phyloP scores from a whole-genome alignment of 2,888 invertebrate genomes.

The Epistrophe eligans region DNA sequence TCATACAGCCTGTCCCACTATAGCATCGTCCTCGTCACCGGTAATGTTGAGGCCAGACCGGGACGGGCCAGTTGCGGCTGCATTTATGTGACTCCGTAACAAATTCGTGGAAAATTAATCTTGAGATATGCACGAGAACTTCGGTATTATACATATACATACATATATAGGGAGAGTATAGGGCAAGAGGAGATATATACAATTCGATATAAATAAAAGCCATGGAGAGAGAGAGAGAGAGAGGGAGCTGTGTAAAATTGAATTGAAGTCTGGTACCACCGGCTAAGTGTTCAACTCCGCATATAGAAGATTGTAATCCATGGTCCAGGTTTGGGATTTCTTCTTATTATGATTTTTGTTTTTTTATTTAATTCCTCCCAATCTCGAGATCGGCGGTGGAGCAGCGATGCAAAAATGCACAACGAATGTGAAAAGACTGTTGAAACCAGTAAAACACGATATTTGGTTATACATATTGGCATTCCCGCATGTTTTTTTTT shows the following conservation, averaged over 20 bases:
- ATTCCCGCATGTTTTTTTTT: conserved; percentile 29
- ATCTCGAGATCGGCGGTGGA: not conserved
- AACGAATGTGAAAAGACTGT: conserved; percentile 52
- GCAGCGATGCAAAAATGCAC: conserved; percentile 47
- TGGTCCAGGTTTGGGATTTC: conserved; percentile 60
- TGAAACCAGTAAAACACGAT: conserved; percentile 76
- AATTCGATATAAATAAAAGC: conserved; percentile 13
- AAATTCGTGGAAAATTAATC: conserved; percentile 78
- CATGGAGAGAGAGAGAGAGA: conserved; percentile 5
- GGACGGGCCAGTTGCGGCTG: conserved; percentile 50
- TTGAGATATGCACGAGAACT: conserved; percentile 72
- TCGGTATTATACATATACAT: not conserved
- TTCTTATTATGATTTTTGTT: not conserved
- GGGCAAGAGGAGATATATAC: not conserved
- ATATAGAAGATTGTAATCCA: conserved; percentile 66
- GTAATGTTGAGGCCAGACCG: conserved; percentile 17
- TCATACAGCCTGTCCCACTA: not conserved
- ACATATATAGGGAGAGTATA: not conserved
- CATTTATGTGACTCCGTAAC: conserved; percentile 74
- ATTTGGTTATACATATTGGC: conserved; percentile 71
- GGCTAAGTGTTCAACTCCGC: conserved; percentile 62
- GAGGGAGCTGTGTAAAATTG: conserved; percentile 37
- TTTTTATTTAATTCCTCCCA: conserved; percentile 19
- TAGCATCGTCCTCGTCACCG: conserved; percentile 41
- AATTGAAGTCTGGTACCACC: conserved; percentile 72